phyloP scores from a whole-genome alignment of 2,888 invertebrate species.

The Sinotaia quadrata region DNA sequence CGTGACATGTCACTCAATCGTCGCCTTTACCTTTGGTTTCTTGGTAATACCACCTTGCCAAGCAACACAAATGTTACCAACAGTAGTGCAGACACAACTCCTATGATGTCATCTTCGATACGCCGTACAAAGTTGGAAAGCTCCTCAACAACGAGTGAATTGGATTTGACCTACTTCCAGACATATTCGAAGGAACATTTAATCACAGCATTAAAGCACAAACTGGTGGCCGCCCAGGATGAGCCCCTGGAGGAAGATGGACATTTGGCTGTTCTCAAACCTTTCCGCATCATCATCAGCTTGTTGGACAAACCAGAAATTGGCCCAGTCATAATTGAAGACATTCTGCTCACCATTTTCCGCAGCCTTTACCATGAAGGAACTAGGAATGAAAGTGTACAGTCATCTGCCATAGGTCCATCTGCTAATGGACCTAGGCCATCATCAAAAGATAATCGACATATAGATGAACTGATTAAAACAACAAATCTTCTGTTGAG shows the following conservation, averaged over 20 bases:
- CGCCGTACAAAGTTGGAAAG: conserved; percentile 40
- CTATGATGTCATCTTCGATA: too few species aligned
- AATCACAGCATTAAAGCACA: conserved; percentile 64
- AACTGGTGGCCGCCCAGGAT: conserved; percentile 40
- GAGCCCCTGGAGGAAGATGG: conserved; percentile 32
- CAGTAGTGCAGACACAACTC: conserved; percentile 29
- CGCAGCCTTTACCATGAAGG: conserved; percentile 69
- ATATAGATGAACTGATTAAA: conserved; percentile 74
- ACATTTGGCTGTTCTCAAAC: conserved; percentile 47
- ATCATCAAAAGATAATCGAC: conserved; percentile 35
- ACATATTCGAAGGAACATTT: conserved; percentile 79
- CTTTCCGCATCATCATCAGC: conserved; percentile 83
- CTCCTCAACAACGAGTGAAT: conserved; percentile 49
- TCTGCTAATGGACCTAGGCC: neutral
- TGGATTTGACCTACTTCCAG: conserved; percentile 76
- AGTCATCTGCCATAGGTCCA: neutral
- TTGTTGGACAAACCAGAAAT: conserved; percentile 90
- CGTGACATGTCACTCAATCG: conserved; percentile 92
- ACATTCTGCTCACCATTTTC: conserved; percentile 78
- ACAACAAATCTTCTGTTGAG: conserved; percentile 88
- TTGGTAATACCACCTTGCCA: conserved; percentile 78
- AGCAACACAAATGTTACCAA: conserved; percentile 14
- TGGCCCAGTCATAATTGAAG: conserved; percentile 75
- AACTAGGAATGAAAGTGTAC: conserved; percentile 34
- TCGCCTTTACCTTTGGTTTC: conserved; percentile 87